phyloP scores from a whole-genome alignment of 2,113 vertebrate species.

The Emydura subglobosa region DNA sequence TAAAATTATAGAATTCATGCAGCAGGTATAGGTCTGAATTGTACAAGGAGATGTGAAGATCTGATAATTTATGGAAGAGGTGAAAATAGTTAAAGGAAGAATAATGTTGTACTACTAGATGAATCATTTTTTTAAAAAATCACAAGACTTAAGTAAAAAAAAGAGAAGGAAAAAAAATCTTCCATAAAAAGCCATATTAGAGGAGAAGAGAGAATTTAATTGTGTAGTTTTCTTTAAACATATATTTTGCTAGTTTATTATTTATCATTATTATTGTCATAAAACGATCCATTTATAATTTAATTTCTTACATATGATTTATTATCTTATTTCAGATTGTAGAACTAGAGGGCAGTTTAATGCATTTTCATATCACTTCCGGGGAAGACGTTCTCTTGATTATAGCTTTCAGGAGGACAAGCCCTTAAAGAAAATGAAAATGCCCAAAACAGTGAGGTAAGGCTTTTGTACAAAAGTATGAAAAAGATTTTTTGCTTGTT shows the following conservation, averaged over 20 bases:
- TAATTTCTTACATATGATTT: background rate
- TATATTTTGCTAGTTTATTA: background rate
- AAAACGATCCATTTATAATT: background rate
- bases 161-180: background rate
- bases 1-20: background rate
- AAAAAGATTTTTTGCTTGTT: background rate
- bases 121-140: background rate
- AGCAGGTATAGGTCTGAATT: background rate
- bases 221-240: background rate
- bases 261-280: background rate
- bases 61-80: background rate
- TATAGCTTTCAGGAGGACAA: conserved; percentile 89
- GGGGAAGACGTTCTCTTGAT: conserved; percentile 90
- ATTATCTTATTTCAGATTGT: conserved; percentile 85
- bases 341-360: conserved; percentile 97
- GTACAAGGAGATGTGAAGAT: background rate
- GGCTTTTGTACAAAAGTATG: background rate
- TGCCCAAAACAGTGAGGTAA: conserved; percentile 65
- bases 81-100: background rate
- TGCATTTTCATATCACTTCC: conserved; percentile 93
- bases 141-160: background rate
- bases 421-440: conserved; percentile 54
- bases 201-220: background rate
- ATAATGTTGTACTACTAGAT: background rate
- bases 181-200: background rate